phyloP scores from a whole-genome alignment of 2,113 vertebrate genomes.

The Trachemys scripta region DNA sequence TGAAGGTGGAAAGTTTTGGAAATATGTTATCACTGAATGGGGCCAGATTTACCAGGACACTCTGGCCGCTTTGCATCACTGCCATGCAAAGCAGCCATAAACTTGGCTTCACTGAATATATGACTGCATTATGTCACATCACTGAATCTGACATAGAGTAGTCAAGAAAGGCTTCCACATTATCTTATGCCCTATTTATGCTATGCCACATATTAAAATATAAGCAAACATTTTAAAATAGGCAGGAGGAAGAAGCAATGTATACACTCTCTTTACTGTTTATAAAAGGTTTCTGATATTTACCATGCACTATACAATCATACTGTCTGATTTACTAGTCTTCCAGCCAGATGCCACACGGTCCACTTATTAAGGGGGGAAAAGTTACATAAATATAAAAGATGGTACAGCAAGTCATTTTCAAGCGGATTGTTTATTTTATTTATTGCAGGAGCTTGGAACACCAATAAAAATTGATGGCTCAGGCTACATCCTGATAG shows the following conservation, averaged over 20 bases:
- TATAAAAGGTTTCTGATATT: not conserved
- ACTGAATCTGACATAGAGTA: not conserved
- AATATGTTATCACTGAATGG: not conserved
- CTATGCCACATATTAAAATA: not conserved
- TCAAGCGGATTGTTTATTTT: not conserved
- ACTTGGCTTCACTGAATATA: not conserved
- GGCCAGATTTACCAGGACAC: not conserved
- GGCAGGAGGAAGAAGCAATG: not conserved
- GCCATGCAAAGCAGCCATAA: not conserved
- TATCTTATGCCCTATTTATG: not conserved
- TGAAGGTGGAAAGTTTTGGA: not conserved
- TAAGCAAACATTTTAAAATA: not conserved
- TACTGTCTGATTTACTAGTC: not conserved
- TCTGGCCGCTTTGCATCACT: not conserved
- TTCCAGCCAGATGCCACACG: not conserved
- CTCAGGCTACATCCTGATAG: slow-evolving; percentile 74
- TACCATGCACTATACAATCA: not conserved
- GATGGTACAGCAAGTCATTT: not conserved
- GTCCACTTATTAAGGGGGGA: not conserved
- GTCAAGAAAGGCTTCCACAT: not conserved
- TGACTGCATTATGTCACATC: not conserved
- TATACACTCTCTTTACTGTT: not conserved
- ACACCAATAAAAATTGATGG: slow-evolving; percentile 76
- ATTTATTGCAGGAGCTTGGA: slow-evolving; percentile 78
- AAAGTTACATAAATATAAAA: not conserved